Conservation (phyloP, 2,113 vertebrate genomes). For the Pterocles burchelli region DNA sequence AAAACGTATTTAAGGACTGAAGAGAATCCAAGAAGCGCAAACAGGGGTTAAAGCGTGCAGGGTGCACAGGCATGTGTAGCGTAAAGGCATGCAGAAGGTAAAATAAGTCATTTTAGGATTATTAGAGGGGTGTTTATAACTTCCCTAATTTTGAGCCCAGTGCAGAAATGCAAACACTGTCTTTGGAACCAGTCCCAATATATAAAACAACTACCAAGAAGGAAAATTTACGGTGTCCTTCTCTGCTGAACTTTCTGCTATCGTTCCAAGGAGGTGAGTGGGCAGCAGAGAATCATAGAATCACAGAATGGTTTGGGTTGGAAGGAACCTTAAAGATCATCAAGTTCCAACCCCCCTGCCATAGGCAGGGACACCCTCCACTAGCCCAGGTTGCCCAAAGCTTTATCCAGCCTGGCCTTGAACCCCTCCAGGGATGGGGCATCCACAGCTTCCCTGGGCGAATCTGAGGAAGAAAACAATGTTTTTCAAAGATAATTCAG, state of each 20-base stretch:
- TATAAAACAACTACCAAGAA: background rate
- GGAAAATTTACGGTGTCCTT: background rate
- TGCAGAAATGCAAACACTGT: background rate
- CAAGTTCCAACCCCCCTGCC: no score
- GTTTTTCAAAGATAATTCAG: background rate
- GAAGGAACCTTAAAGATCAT: no score
- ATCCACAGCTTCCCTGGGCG: no score
- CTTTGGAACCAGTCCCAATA: background rate
- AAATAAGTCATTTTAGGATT: background rate
- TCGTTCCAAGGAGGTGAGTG: background rate
- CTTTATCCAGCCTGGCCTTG: no score
- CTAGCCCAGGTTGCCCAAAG: no score
- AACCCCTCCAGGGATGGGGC: no score
- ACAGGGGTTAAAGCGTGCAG: background rate
- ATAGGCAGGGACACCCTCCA: no score
- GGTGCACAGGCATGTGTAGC: background rate
- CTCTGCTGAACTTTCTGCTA: background rate
- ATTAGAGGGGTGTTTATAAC: background rate
- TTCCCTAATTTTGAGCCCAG: background rate
- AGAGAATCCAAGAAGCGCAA: background rate
- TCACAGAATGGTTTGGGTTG: no score
- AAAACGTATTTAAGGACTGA: background rate
- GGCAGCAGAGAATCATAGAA: conserved; percentile 3
- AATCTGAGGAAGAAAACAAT: background rate
- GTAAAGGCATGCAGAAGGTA: background rate